phyloP scores from a whole-genome alignment of 2,797 vertebrate genomes.

The Cephalopachus bancanus region DNA sequence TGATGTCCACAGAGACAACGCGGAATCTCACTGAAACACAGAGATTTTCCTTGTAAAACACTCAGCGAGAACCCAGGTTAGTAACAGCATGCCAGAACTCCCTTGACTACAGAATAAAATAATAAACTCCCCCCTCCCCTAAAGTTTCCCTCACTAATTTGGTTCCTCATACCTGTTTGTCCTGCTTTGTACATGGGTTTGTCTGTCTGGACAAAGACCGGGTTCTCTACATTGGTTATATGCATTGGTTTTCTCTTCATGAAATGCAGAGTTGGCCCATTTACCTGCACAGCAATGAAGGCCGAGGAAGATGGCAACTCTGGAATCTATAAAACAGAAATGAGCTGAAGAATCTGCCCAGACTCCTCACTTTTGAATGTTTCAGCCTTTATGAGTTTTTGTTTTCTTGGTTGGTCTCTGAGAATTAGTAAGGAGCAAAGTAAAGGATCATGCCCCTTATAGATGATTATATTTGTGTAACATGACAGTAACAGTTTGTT shows the following conservation, averaged over 20 bases:
- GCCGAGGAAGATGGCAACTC: background rate
- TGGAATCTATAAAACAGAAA: constrained; percentile 80
- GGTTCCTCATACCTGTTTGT: constrained; percentile 89
- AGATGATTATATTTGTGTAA: background rate
- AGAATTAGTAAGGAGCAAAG: background rate
- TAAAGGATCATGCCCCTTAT: background rate
- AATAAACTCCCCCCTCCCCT: background rate
- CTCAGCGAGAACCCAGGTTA: background rate
- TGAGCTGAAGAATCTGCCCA: background rate
- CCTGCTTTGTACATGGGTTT: constrained; percentile 94
- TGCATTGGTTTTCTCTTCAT: constrained; percentile 87
- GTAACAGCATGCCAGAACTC: background rate
- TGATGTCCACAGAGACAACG: constrained; percentile 90
- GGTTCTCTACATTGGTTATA: constrained; percentile 80
- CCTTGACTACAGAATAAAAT: background rate
- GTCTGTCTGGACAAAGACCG: constrained; percentile 93
- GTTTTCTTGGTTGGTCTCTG: background rate
- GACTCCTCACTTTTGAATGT: background rate
- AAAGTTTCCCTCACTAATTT: background rate
- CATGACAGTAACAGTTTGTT: background rate
- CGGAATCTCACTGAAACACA: constrained; percentile 91
- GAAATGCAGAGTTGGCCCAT: constrained; percentile 87
- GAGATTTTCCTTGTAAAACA: constrained; percentile 74
- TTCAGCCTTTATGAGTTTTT: background rate
- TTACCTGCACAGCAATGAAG: constrained; percentile 84